Evolutionary conservation across 23 tunicate genomes (phyloP).

Genomic region (Oikopleura dioica): DNA sequence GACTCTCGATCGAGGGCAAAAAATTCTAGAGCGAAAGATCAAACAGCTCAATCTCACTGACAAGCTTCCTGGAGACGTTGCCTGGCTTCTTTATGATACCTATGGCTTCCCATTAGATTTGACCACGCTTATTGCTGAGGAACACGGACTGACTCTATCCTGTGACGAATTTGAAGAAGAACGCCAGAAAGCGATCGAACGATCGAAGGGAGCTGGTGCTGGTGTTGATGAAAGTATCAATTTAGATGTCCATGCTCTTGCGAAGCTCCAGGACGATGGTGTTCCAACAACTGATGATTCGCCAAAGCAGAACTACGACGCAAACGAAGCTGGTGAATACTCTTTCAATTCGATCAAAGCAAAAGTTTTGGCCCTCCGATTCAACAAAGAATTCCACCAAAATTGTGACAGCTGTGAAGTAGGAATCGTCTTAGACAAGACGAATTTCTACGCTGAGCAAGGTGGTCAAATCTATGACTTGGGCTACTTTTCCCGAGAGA

Average conservation of each 20-base stretch:
- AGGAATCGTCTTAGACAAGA: constrained; percentile 49
- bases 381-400: constrained; percentile 37
- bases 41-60: constrained; percentile 20
- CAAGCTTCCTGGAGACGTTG: constrained; percentile 57
- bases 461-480: constrained; percentile 82
- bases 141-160: constrained; percentile 44
- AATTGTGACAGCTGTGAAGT: neutral
- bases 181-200: constrained; percentile 25
- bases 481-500: constrained; percentile 27
- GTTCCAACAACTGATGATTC: constrained; percentile 61
- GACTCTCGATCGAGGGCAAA: constrained; percentile 49
- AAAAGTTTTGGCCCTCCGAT: constrained; percentile 21
- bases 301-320: constrained; percentile 30
- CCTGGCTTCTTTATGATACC: constrained; percentile 93
- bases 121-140: constrained; percentile 74
- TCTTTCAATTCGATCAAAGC: constrained; percentile 19
- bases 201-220: constrained; percentile 26
- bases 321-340: constrained; percentile 28
- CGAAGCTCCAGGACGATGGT: constrained; percentile 33
- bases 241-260: constrained; percentile 74
- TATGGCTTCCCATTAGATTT: constrained; percentile 86
- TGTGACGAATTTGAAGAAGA: constrained; percentile 32
- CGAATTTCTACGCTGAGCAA: constrained; percentile 82
- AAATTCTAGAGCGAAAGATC: constrained; percentile 35
- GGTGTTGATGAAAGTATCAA: constrained; percentile 21